These are phyloP conservation scores for Tenualosa ilisha DNA, from an alignment of 2,797 vertebrate species.

Conservation along the genomic window DNA sequence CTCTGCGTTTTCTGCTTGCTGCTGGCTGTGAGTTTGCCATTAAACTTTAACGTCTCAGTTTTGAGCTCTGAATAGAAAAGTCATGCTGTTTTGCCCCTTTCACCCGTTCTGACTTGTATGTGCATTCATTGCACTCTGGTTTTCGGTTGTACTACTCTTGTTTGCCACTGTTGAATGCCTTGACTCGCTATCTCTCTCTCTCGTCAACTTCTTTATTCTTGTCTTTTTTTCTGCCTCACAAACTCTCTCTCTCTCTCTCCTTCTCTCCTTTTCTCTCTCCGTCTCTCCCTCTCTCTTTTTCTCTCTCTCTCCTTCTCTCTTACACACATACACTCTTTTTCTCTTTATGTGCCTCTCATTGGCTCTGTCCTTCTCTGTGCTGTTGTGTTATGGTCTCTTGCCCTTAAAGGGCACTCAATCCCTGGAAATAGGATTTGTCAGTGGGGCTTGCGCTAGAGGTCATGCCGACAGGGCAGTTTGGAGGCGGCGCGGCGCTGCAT, in stretches of 20 bases:
- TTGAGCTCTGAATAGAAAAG: conserved; percentile 55
- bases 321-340: too few relatives aligned
- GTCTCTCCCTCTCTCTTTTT: background rate
- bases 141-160: background rate
- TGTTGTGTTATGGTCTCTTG: background rate
- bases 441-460: background rate
- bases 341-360: background rate
- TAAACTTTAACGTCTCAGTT: conserved; percentile 72
- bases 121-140: background rate
- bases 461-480: conserved; percentile 14
- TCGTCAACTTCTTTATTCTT: background rate
- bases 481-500: conserved; percentile 15
- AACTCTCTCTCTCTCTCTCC: background rate
- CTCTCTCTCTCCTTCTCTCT: background rate
- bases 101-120: background rate
- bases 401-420: background rate
- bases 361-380: background rate
- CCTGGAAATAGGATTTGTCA: conserved; percentile 20
- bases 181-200: too few relatives aligned
- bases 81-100: background rate
- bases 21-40: conserved; percentile 63
- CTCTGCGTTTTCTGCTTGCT: conserved; percentile 57
- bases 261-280: background rate
- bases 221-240: background rate
- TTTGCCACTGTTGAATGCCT: background rate